Percentiles rank a stretch among this genome's conserved stretches.
Conservation (phyloP, 2,797 vertebrate genomes). For the Spheniscus humboldti region DNA sequence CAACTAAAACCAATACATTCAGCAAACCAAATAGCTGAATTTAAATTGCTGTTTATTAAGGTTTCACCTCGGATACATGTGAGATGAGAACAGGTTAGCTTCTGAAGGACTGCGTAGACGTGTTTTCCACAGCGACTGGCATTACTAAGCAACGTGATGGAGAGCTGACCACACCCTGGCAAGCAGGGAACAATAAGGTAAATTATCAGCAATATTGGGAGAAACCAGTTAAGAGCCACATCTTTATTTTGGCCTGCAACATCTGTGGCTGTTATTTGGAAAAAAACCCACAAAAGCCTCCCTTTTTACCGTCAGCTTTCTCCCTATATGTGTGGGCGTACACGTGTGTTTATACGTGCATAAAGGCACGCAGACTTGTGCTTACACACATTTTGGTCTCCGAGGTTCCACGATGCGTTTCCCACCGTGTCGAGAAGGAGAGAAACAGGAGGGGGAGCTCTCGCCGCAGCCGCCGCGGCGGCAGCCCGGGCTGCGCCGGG, state of each 20-base stretch:
- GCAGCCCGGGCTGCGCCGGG: not conserved
- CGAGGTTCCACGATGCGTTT: not conserved
- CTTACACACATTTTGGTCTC: not conserved
- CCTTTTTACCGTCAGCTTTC: not conserved
- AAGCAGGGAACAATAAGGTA: not conserved
- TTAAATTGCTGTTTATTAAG: constrained; percentile 26
- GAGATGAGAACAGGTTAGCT: not conserved
- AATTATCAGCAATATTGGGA: not conserved
- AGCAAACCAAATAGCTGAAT: constrained; percentile 31
- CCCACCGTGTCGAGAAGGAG: not conserved
- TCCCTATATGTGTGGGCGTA: not conserved
- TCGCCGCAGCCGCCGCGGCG: not conserved
- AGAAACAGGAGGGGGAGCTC: constrained; percentile 58
- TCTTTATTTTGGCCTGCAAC: not conserved
- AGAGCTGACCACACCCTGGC: constrained; percentile 1
- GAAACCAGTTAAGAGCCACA: not conserved
- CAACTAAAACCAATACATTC: too few relatives aligned
- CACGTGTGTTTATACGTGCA: not conserved
- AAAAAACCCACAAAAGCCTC: not conserved
- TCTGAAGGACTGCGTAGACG: not conserved
- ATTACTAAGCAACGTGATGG: not conserved
- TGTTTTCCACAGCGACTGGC: not conserved
- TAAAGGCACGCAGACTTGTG: not conserved
- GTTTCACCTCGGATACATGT: not conserved
- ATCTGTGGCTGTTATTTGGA: not conserved